These are phyloP conservation scores for Syngnathus floridae DNA, from an alignment of 2,113 vertebrate species.

Conservation along the genomic window DNA sequence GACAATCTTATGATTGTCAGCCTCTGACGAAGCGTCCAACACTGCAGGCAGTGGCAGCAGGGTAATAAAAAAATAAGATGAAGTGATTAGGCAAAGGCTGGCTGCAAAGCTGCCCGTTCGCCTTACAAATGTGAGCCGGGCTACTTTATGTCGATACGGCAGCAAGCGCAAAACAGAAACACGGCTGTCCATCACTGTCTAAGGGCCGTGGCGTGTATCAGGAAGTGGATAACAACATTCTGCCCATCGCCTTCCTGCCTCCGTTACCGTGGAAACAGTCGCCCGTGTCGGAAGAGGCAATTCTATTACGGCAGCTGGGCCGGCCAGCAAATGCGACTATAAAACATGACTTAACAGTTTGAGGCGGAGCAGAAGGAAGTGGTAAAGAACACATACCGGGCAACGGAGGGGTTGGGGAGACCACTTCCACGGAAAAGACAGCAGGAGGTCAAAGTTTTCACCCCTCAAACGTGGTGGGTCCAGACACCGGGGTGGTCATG, in stretches of 20 bases:
- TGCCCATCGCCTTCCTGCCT: constrained; percentile 50
- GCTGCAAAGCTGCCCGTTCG: constrained; percentile 38
- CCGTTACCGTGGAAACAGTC: constrained; percentile 76
- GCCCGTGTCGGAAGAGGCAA: constrained; percentile 66
- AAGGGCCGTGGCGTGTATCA: constrained; percentile 32
- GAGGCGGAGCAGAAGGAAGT: constrained; percentile 21
- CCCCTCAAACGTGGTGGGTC: not conserved
- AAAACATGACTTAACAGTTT: constrained; percentile 63
- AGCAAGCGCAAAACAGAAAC: constrained; percentile 13
- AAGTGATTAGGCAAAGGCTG: constrained; percentile 65
- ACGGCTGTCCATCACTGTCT: constrained; percentile 27
- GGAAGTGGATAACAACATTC: constrained; percentile 59
- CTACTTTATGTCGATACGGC: constrained; percentile 25
- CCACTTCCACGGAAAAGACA: constrained; percentile 16
- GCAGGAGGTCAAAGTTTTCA: not conserved
- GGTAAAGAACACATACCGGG: constrained; percentile 11
- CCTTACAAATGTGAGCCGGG: constrained; percentile 38
- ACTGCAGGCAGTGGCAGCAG: constrained; percentile 47
- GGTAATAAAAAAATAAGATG: constrained; percentile 63
- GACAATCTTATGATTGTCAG: constrained; percentile 39
- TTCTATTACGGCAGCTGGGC: constrained; percentile 58
- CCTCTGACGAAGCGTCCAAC: constrained; percentile 50
- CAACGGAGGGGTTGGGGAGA: not conserved
- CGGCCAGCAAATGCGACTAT: constrained; percentile 60
- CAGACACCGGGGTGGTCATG: not conserved